Conservation (phyloP, 2,797 vertebrate species). For the Dermochelys coriacea region DNA sequence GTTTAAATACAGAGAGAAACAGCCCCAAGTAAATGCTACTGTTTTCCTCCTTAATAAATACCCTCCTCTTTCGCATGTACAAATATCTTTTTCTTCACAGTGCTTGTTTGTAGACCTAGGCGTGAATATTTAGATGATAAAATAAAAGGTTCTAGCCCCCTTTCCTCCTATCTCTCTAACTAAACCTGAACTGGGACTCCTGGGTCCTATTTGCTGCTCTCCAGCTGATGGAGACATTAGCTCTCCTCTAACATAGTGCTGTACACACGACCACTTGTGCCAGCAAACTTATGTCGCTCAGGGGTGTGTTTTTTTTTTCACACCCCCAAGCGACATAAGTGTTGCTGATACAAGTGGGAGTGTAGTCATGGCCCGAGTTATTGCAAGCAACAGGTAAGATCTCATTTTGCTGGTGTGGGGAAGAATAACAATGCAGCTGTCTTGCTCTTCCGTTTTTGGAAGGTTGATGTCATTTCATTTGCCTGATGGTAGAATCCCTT, state of each 20-base stretch:
- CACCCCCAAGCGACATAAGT: no score
- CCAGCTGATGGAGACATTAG: neutral
- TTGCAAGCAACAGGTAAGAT: no score
- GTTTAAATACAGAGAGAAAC: conserved; percentile 46
- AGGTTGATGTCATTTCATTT: neutral
- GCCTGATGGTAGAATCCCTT: neutral
- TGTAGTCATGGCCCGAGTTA: no score
- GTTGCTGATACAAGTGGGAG: no score
- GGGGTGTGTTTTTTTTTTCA: no score
- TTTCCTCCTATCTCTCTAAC: neutral
- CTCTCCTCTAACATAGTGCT: no score
- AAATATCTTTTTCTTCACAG: conserved; percentile 21
- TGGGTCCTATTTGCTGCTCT: neutral
- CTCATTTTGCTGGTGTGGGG: no score
- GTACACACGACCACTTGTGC: no score
- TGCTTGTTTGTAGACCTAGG: neutral
- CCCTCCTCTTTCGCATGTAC: neutral
- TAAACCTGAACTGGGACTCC: neutral
- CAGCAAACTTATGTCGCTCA: no score
- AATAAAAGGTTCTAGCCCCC: neutral
- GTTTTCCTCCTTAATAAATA: conserved; percentile 51
- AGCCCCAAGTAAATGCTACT: conserved; percentile 64
- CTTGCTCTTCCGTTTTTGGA: neutral
- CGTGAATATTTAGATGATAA: neutral
- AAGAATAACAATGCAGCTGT: neutral